phyloP scores from a whole-genome alignment of 2,888 invertebrate genomes.

The Caenorhabditis drosophilae region DNA sequence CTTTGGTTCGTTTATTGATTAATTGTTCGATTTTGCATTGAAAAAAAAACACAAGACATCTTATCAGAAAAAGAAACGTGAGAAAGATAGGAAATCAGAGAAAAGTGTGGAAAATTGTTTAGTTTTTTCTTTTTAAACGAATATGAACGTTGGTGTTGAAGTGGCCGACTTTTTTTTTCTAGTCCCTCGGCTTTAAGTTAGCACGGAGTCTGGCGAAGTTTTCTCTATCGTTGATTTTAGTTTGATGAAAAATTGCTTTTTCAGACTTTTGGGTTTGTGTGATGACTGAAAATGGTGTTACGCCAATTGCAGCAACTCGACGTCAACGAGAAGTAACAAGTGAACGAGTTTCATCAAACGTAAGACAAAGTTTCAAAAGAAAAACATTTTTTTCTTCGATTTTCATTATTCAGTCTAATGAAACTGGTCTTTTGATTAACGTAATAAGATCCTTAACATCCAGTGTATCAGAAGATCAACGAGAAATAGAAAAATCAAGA shows the following conservation, averaged over 20 bases:
- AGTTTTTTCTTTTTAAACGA: no score
- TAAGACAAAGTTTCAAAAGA: conserved; percentile 5
- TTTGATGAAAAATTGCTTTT: no score
- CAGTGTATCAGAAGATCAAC: conserved; percentile 84
- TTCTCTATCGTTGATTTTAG: no score
- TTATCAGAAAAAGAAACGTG: no score
- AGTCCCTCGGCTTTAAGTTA: no score
- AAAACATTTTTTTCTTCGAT: neutral
- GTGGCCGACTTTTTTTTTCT: no score
- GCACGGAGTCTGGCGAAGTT: neutral
- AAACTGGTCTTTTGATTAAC: conserved; percentile 78
- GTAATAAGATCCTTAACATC: conserved; percentile 92
- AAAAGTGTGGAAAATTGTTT: no score
- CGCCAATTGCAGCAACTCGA: conserved; percentile 30
- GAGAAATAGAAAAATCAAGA: conserved; percentile 86
- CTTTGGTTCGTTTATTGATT: no score
- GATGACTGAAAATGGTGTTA: conserved; percentile 3
- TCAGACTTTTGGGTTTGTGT: neutral
- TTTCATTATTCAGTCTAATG: conserved; percentile 23
- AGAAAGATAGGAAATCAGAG: no score
- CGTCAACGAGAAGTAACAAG: conserved; percentile 18
- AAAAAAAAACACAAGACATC: no score
- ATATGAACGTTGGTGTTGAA: no score
- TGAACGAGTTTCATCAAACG: conserved; percentile 14
- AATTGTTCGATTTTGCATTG: no score